Evolutionary conservation across 2,888 invertebrate species (phyloP).

Genomic region (Argyra leucocephala): DNA sequence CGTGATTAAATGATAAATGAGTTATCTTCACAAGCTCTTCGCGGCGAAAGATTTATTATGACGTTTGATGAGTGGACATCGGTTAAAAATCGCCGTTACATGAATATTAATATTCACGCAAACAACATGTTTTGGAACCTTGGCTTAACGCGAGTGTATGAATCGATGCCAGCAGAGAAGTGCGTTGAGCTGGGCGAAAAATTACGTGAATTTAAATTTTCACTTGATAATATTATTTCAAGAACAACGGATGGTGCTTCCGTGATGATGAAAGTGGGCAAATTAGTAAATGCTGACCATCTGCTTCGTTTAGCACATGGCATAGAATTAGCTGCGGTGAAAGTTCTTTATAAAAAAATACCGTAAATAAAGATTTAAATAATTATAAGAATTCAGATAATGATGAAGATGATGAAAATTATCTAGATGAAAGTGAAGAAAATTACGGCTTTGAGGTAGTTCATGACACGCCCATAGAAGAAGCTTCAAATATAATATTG

Average conservation of each 20-base stretch:
- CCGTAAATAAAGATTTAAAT: slow-evolving; percentile 6
- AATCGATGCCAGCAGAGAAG: slow-evolving; percentile 11
- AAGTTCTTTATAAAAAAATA: slow-evolving; percentile 11
- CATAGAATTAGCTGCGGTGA: slow-evolving; percentile 9
- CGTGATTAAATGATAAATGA: too few species aligned
- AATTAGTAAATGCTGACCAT: not conserved
- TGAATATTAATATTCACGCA: slow-evolving; percentile 14
- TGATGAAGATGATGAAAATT: slow-evolving; percentile 10
- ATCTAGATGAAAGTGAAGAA: not conserved
- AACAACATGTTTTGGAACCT: slow-evolving; percentile 4
- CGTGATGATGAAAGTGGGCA: slow-evolving; percentile 5
- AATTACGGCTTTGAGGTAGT: not conserved
- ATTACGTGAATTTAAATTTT: not conserved
- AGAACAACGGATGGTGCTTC: slow-evolving; percentile 12
- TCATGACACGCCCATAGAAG: not conserved
- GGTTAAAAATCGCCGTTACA: slow-evolving; percentile 13
- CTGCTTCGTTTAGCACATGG: slow-evolving; percentile 10
- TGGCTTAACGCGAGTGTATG: not conserved
- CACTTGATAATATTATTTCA: slow-evolving; percentile 2
- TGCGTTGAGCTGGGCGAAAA: slow-evolving; percentile 10
- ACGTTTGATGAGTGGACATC: slow-evolving; percentile 17
- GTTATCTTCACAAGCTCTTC: not conserved
- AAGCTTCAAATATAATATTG: slow-evolving; percentile 10
- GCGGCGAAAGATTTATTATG: slow-evolving; percentile 10
- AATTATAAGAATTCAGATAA: not conserved